Base-by-base conservation (phyloP, 1,140 invertebrate species). In the Mactra quadrangularis region DNA sequence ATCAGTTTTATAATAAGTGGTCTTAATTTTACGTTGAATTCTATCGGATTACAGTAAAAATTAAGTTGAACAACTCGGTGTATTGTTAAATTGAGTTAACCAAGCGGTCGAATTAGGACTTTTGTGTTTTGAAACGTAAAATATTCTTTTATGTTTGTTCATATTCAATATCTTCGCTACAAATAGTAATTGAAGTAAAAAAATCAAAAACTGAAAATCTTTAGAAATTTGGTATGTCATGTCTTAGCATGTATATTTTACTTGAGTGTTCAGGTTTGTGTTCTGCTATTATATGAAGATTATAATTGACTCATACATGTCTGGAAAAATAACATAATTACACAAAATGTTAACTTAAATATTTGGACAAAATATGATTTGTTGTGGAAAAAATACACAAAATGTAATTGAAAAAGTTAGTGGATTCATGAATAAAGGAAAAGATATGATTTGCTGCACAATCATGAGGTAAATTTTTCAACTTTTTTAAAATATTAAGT, bases 41-140 rank as follows among this genome's bases (percentile, higher is more conserved):
- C 50, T 72, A 72, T 72, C 70, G 70, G 70, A 72, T 72, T 72
- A 72, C 53, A 33, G 50, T 55, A 72, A 35, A 60, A 74, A 60
- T 50, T 59, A 53, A 57, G 27, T 62, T 68, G 41, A 41, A 68
- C 59, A 29, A 25, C 22, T 64, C 22, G 19, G 27, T 38, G 53
- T 35, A 71, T 59, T 74, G 68, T 59, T 82, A 64, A 27, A 9
- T 6, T 4, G 1, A 50, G 52, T 45, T 71, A 81, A 22, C 25
- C 41, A 47, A 25, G 60, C 22, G 52, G 57, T 66, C 41, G 33
- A 1, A 27, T 25, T 41, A 57, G 11, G 47, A 50, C 29, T 19
- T 25, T 60, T 74, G 41, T 27, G 50, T 41, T 41, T n/a, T 72
- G 33, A 55, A 25, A 47, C 3, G 33, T 52, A 71, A 41, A 55